phyloP scores from a whole-genome alignment of 2,113 vertebrate genomes.

The Cottus gobio region DNA sequence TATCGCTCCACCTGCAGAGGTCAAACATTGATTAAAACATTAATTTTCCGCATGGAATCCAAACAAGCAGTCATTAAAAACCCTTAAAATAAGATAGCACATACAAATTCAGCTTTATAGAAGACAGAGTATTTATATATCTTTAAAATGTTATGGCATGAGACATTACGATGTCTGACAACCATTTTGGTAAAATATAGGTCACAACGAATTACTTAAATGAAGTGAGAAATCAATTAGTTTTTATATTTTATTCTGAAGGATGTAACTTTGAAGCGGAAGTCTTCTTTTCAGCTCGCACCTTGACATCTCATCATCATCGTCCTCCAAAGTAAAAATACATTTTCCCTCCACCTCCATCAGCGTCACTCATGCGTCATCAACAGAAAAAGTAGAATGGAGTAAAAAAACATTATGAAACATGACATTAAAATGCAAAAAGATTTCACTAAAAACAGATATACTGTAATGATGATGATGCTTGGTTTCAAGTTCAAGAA shows the following conservation, averaged over 20 bases:
- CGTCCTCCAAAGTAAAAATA: conserved; percentile 44
- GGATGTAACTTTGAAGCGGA: not conserved
- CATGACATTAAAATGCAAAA: not conserved
- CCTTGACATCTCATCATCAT: conserved; percentile 1
- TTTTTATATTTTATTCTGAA: conserved; percentile 39
- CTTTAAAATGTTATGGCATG: not conserved
- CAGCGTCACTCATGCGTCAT: conserved; percentile 54
- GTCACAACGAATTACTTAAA: not conserved
- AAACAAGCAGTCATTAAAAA: not conserved
- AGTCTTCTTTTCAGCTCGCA: conserved; percentile 14
- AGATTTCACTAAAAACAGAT: not conserved
- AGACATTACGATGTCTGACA: not conserved
- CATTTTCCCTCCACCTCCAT: conserved; percentile 39
- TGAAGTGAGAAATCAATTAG: not conserved
- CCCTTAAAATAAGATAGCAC: not conserved
- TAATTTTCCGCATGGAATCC: not conserved
- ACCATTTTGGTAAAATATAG: not conserved
- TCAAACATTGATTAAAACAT: not conserved
- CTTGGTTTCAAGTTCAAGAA: not conserved
- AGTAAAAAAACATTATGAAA: not conserved
- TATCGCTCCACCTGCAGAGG: not conserved
- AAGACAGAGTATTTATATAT: not conserved
- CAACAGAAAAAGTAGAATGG: not conserved
- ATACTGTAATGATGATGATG: not conserved
- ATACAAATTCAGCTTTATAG: not conserved